Conservation (phyloP, 2,888 invertebrate species). For the Aelia acuminata region DNA sequence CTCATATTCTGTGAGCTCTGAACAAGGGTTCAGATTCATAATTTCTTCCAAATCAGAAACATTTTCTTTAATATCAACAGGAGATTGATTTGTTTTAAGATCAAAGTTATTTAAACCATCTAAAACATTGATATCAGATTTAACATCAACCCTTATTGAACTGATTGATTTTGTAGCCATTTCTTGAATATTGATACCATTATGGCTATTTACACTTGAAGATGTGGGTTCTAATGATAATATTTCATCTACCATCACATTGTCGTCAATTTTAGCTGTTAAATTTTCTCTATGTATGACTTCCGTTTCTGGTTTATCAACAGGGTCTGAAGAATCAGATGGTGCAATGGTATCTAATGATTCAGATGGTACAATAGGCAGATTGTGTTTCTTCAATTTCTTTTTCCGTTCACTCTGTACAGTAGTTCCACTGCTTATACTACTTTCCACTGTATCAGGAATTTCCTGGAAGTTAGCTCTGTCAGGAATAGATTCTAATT, state of each 20-base stretch:
- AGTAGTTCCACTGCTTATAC: background rate
- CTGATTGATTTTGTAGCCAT: background rate
- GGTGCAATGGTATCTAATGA: background rate
- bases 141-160: background rate
- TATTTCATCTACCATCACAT: background rate
- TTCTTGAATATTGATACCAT: background rate
- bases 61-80: background rate
- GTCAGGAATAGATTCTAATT: background rate
- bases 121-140: background rate
- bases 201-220: background rate
- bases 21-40: constrained; percentile 13
- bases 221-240: background rate
- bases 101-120: background rate
- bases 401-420: background rate
- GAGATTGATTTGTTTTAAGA: background rate
- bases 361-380: background rate
- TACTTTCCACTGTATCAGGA: background rate
- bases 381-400: background rate
- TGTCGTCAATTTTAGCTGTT: background rate
- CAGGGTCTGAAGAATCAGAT: background rate
- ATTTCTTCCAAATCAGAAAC: background rate
- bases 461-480: background rate
- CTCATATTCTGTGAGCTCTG: constrained; percentile 13
- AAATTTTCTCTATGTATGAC: background rate
- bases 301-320: background rate